Evolutionary conservation across 2,888 invertebrate genomes (phyloP).

Genomic region (Hymenopus coronatus): DNA sequence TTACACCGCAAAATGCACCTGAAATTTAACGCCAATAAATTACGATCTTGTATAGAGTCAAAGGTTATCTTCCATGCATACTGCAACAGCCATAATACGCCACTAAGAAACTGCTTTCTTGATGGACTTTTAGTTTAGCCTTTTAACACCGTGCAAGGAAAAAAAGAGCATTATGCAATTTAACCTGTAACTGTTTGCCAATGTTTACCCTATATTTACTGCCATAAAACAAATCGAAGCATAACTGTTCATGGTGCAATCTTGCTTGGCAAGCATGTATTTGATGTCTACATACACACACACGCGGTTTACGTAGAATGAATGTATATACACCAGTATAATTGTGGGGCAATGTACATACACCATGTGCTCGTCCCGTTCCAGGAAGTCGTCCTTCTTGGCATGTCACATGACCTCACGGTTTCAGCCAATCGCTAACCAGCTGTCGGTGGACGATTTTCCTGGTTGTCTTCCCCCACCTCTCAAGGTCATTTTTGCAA

Average conservation of each 20-base stretch:
- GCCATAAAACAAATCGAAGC: background rate
- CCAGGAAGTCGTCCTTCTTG: conserved; percentile 1
- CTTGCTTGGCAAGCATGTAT: background rate
- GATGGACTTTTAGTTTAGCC: background rate
- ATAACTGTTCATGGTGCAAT: background rate
- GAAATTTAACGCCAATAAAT: too few relatives aligned
- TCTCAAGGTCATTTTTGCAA: background rate
- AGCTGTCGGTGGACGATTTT: background rate
- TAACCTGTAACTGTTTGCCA: background rate
- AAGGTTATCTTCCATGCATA: too few relatives aligned
- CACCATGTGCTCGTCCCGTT: background rate
- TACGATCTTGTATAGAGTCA: too few relatives aligned
- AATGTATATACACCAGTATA: too few relatives aligned
- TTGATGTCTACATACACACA: background rate
- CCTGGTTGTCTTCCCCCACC: background rate
- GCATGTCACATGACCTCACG: background rate
- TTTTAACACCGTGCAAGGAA: background rate
- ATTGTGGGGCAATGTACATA: background rate
- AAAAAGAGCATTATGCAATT: background rate
- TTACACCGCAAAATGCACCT: too few relatives aligned
- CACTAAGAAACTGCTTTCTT: background rate
- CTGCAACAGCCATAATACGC: too few relatives aligned
- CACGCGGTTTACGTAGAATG: background rate
- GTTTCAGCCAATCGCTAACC: background rate
- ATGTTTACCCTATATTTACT: background rate